Conservation (phyloP, 1,140 invertebrate genomes). For the Calliopsis andreniformis region DNA sequence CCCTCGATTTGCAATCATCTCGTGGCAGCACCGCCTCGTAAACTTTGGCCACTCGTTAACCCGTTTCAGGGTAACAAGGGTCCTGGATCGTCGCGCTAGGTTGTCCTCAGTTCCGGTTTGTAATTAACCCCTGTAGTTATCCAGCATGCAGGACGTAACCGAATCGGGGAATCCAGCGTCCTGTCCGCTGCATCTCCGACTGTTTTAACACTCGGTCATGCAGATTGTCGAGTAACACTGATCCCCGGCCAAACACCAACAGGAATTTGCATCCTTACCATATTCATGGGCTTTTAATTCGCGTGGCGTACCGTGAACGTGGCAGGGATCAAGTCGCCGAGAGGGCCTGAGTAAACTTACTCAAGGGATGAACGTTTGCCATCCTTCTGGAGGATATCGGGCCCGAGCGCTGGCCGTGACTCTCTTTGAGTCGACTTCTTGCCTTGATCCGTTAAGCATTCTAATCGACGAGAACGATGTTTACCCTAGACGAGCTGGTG, state of each 20-base stretch:
- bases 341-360: slow-evolving; percentile 47
- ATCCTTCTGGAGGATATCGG: background rate
- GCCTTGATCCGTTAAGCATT: slow-evolving; percentile 18
- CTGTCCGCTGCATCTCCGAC: slow-evolving; percentile 6
- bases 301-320: slow-evolving; percentile 35
- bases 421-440: slow-evolving; percentile 47
- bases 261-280: slow-evolving; percentile 72
- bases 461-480: slow-evolving; percentile 36
- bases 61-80: slow-evolving; percentile 38
- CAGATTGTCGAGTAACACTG: slow-evolving; percentile 67
- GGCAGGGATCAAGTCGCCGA: slow-evolving; percentile 33
- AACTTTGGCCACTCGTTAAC: slow-evolving; percentile 46
- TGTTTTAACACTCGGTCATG: slow-evolving; percentile 59
- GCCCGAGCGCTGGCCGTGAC: background rate
- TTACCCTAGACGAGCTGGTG: slow-evolving; percentile 16
- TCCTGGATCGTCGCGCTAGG: slow-evolving; percentile 26
- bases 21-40: slow-evolving; percentile 22
- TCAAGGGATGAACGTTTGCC: slow-evolving; percentile 18
- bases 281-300: slow-evolving; percentile 76
- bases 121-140: slow-evolving; percentile 56
- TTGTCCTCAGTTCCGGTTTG: slow-evolving; percentile 45
- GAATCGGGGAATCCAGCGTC: slow-evolving; percentile 10
- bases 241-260: slow-evolving; percentile 65
- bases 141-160: slow-evolving; percentile 2
- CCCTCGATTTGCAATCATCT: slow-evolving; percentile 5